Evolutionary conservation across 2,797 vertebrate genomes (phyloP).

Genomic region (Lophura swinhoii): DNA sequence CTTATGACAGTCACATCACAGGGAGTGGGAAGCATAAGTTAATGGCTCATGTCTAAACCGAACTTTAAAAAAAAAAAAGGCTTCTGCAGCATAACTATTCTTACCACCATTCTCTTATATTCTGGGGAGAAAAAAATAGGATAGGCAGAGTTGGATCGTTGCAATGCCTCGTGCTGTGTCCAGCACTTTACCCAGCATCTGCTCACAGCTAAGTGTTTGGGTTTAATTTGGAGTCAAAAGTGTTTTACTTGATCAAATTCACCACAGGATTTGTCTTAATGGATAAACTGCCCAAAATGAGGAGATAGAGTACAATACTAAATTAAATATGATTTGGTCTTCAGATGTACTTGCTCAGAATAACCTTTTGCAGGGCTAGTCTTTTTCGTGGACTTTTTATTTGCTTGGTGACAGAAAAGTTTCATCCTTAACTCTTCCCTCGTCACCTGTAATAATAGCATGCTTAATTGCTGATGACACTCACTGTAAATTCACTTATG

Average conservation of each 20-base stretch:
- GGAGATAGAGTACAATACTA: not conserved
- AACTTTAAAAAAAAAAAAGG: not conserved
- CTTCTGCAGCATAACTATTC: not conserved
- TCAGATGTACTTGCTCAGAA: not conserved
- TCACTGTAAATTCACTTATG: not conserved
- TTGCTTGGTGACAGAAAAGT: slow-evolving; percentile 66
- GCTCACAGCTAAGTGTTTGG: not conserved
- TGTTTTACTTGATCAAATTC: not conserved
- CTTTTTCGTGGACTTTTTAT: not conserved
- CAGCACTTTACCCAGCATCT: not conserved
- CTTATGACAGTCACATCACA: not conserved
- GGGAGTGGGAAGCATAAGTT: not conserved
- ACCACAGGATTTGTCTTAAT: not conserved
- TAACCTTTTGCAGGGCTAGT: not conserved
- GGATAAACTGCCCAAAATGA: slow-evolving; percentile 15
- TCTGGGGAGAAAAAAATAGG: not conserved
- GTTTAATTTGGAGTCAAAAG: not conserved
- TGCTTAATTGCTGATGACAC: slow-evolving; percentile 32
- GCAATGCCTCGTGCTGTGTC: not conserved
- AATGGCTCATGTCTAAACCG: not conserved
- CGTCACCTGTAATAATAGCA: slow-evolving; percentile 34
- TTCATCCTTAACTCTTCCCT: not conserved
- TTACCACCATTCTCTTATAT: not conserved
- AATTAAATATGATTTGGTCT: not conserved
- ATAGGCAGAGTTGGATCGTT: not conserved